phyloP scores from a whole-genome alignment of 2,888 invertebrate species.

The Pollenia labialis region DNA sequence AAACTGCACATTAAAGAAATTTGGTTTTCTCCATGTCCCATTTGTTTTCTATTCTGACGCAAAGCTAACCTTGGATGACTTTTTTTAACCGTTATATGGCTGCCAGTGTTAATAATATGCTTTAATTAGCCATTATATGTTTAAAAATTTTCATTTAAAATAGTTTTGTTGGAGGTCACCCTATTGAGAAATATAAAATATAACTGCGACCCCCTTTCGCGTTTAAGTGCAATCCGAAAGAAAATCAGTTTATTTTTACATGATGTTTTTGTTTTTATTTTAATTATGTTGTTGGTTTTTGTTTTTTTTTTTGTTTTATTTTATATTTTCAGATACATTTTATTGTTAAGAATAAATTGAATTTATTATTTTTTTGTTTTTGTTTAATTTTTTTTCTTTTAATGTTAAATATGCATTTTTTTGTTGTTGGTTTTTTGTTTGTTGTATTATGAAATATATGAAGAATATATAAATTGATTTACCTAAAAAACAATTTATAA shows the following conservation, averaged over 20 bases:
- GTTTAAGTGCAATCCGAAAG: background rate
- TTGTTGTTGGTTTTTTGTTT: slow-evolving; percentile 68
- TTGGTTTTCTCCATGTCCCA: too few relatives aligned
- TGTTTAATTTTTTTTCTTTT: slow-evolving; percentile 66
- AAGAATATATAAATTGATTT: slow-evolving; percentile 81
- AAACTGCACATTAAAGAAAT: too few relatives aligned
- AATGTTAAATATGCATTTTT: slow-evolving; percentile 74
- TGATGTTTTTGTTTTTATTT: slow-evolving; percentile 50
- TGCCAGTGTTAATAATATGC: too few relatives aligned
- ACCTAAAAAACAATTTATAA: slow-evolving; percentile 79
- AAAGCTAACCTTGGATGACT: too few relatives aligned
- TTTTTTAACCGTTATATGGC: too few relatives aligned
- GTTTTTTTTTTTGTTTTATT: slow-evolving; percentile 40
- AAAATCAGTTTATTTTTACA: slow-evolving; percentile 35
- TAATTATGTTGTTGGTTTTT: slow-evolving; percentile 56
- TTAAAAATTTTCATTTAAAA: too few relatives aligned
- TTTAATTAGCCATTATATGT: too few relatives aligned
- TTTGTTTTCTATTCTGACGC: too few relatives aligned
- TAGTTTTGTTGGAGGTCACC: too few relatives aligned
- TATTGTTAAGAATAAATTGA: slow-evolving; percentile 83
- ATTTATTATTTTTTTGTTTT: slow-evolving; percentile 76
- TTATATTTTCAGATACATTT: slow-evolving; percentile 81
- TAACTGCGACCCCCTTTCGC: too few relatives aligned
- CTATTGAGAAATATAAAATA: too few relatives aligned
- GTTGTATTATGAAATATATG: slow-evolving; percentile 73